Evolutionary conservation across 2,113 vertebrate genomes (phyloP).

Genomic region (Phyllostomus hastatus): DNA sequence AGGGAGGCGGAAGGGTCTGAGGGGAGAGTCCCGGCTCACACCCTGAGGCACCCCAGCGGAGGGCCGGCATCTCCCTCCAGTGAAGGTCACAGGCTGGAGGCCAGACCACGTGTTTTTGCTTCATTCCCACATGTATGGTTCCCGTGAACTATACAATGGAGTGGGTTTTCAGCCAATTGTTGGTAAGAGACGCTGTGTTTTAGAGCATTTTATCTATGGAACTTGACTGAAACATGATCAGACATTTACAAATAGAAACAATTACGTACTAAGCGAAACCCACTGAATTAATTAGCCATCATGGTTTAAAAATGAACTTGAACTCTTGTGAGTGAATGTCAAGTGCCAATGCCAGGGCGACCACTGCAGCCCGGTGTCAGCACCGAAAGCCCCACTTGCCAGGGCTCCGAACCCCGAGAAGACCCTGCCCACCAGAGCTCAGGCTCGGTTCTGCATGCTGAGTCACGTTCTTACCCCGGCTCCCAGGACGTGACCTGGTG

Average conservation of each 20-base stretch:
- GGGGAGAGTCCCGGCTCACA: not conserved
- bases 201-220: not conserved
- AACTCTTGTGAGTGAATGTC: not conserved
- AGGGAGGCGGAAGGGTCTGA: not conserved
- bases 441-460: not conserved
- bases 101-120: not conserved
- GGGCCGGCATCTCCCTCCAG: rapidly evolving
- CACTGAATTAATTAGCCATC: not conserved
- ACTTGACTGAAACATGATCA: not conserved
- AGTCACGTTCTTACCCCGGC: not conserved
- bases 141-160: not conserved
- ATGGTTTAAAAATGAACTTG: not conserved
- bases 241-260: not conserved
- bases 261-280: not conserved
- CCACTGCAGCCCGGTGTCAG: too few species aligned
- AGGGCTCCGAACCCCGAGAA: not conserved
- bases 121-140: not conserved
- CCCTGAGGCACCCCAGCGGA: not conserved
- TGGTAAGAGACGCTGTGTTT: not conserved
- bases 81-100: not conserved
- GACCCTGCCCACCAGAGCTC: not conserved
- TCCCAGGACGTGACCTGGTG: not conserved
- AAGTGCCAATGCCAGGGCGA: not conserved
- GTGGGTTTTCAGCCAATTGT: not conserved
- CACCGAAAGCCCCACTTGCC: not conserved